Evolutionary conservation across 1,140 invertebrate species (phyloP), one percentile per base, ranked within the genome.

Genomic region (Camponotus floridanus): DNA sequence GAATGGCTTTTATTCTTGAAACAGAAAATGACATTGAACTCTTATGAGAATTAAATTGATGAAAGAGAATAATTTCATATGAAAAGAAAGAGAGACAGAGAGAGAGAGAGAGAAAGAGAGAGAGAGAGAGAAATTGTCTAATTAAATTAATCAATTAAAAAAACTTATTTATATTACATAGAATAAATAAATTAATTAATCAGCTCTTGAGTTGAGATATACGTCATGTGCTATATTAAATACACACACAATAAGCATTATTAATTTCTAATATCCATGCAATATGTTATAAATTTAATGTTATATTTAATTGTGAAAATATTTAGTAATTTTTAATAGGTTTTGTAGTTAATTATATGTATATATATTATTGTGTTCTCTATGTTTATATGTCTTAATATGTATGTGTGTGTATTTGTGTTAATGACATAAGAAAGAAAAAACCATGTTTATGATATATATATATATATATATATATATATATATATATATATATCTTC

Each of bases 141-240:
- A 61, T 73, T 81, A 81, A 61, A 81, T 61, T 36, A 81, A 61
- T 81, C 36, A 81, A 73, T 61, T 61, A 11, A 81, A 81, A 33
- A 61, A 68, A 80, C 42, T 26, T 55, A 26, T 31, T 79, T 74
- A 21, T 68, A 68, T 78, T 64, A 51, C 9, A n/a, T 39, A 31
- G 8, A 42, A 71, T 13, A n/a, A 11, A n/a, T 51, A 33, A 33
- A 13, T n/a, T 42, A 55, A 57, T 9, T 57, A 57, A 70, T 8
- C 48, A 42, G 21, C n/a, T 57, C 57, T 57, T 70, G 26, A 57
- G 39, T 55, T 55, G 15, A 80, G 39, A 31, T 13, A 70, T 9
- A 13, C 4, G 11, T 59, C 45, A 45, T 64, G 3, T 7, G 5
- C 6, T 42, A 42, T 65, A 42, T 65, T 13, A 64, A 51, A 65